Evolutionary conservation across 2,797 vertebrate genomes (phyloP).

Genomic region (Labeo calbasu): DNA sequence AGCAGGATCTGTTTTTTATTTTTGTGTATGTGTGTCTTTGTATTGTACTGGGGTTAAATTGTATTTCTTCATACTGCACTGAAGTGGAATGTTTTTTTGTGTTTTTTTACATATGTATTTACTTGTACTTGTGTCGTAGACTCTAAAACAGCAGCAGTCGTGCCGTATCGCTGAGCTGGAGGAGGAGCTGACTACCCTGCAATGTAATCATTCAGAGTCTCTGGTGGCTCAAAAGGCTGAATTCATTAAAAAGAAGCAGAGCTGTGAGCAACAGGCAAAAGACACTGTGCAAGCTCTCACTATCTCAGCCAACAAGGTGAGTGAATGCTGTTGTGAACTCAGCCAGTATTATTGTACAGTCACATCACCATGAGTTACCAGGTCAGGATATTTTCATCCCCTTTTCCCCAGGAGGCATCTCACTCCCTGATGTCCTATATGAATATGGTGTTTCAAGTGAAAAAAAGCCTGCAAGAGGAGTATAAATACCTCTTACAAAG

Average conservation of each 20-base stretch:
- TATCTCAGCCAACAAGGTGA: constrained; percentile 59
- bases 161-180: constrained; percentile 64
- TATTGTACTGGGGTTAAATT: background rate
- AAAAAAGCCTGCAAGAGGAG: constrained; percentile 59
- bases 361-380: background rate
- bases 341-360: background rate
- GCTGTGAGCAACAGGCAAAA: constrained; percentile 55
- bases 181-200: constrained; percentile 53
- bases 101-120: constrained; percentile 22
- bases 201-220: constrained; percentile 53
- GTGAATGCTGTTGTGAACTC: background rate
- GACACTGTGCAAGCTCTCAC: constrained; percentile 40
- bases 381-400: background rate
- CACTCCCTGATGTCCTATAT: constrained; percentile 56
- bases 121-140: constrained; percentile 48
- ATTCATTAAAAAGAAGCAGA: constrained; percentile 63
- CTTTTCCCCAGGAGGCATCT: constrained; percentile 54
- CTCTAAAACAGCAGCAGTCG: constrained; percentile 60
- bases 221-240: constrained; percentile 54
- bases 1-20: background rate
- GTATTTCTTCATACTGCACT: background rate
- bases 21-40: background rate
- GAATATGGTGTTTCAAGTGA: constrained; percentile 60
- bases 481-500: constrained; percentile 60
- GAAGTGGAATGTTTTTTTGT: background rate